These are phyloP conservation scores for Noctua comes DNA, from an alignment of 2,888 invertebrate genomes.

Conservation along the genomic window DNA sequence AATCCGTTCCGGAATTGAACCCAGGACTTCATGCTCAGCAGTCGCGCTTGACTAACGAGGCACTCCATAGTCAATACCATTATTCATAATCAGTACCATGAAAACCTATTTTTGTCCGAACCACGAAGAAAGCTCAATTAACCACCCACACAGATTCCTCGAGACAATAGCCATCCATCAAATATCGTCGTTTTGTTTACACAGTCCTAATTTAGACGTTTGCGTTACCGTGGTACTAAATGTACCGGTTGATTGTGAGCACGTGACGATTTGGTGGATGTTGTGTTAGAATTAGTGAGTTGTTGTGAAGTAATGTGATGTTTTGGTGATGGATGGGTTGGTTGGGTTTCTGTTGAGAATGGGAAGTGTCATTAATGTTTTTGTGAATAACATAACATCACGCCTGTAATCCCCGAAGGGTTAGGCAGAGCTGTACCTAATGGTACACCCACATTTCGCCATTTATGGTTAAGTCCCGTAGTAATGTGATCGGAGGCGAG, in stretches of 20 bases:
- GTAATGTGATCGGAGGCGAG: too few species aligned
- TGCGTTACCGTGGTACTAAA: slow-evolving; percentile 57
- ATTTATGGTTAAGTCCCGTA: too few species aligned
- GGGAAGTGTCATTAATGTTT: neutral
- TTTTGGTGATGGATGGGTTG: slow-evolving; percentile 30
- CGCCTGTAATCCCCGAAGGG: too few species aligned
- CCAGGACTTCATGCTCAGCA: too few species aligned
- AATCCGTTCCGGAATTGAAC: too few species aligned
- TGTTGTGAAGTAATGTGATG: slow-evolving; percentile 39
- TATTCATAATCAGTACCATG: slow-evolving; percentile 7
- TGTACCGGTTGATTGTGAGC: slow-evolving; percentile 77
- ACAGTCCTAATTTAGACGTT: slow-evolving; percentile 72
- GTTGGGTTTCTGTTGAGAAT: neutral
- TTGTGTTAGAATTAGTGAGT: slow-evolving; percentile 57
- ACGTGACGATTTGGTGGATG: slow-evolving; percentile 69
- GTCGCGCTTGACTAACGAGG: too few species aligned
- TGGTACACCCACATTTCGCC: too few species aligned
- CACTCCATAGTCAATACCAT: too few species aligned
- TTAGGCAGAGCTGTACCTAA: too few species aligned
- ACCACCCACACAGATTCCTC: slow-evolving; percentile 52
- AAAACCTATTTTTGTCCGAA: slow-evolving; percentile 25
- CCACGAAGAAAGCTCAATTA: slow-evolving; percentile 59
- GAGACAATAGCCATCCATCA: slow-evolving; percentile 61
- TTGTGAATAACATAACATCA: too few species aligned
- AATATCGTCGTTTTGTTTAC: slow-evolving; percentile 59